Evolutionary conservation across 1,140 invertebrate genomes (phyloP), one percentile per base, ranked within the genome.

Genomic region (Drosophila erecta): DNA sequence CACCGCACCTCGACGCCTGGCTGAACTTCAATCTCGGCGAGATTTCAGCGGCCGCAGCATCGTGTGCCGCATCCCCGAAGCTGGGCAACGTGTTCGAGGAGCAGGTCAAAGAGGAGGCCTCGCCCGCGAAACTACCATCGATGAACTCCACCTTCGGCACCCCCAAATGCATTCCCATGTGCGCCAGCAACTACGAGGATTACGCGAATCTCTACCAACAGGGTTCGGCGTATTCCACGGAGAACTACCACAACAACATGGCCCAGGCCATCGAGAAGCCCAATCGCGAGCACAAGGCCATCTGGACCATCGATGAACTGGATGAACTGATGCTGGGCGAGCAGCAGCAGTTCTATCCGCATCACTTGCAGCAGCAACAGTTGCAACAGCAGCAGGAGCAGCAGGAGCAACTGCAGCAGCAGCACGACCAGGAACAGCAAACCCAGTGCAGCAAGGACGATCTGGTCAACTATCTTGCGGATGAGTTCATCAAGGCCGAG

Each of bases 1-100:
- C 92, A 24, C 92, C 92, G 11, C 79, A 89, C n/a, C 44, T 92
- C n/a, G 92, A 92, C 57, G 90, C 92, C 40, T 92, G 91, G 91
- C 58, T 92, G 67, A 79, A 90, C 30, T 79, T 91, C 15, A 91
- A 81, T 71, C 72, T 92, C 27, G 50, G 73, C 47, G 90, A 91
- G 38, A 76, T 89, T 40, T 38, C 66, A 24, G 38, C 59, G 15
- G 27, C 46, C 10, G 50, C 47, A 15, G 4, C 56, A 20, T 27
- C 59, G 3, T 17, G 22, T 15, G 50, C 8, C 47, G 27, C 65
- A 24, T 90, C 86, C 24, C 85, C 86, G 8, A 90, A 90, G 56
- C 57, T 90, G 27, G 57, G 79, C 59, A 90, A 90, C 20, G 60
- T 76, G 44, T 81, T 79, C 22, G 76, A 90, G 43, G 70, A 66